Evolutionary conservation across 1,140 invertebrate genomes (phyloP), one percentile per base, ranked within the genome.

Genomic region (Whitmania pigra): DNA sequence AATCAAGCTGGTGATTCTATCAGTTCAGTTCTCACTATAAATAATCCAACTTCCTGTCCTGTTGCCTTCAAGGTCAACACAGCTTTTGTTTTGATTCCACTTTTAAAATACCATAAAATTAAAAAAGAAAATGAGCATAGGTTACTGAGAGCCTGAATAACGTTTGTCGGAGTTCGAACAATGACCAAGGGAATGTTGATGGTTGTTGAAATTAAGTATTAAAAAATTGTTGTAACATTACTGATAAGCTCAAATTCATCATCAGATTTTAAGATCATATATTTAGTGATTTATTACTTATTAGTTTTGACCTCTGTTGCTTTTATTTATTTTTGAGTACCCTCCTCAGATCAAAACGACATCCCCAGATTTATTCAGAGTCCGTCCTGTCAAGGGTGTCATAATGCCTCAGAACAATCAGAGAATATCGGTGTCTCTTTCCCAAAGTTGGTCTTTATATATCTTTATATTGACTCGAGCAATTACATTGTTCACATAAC

Each of bases 291-390:
- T 17, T 4, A 27, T 36, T 15, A 43, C 9, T 49, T 49, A 49
- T 7, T 49, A 67, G 6, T 25, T 71, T 40, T 36, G 31, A 3
- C 31, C 31, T 36, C 31, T 36, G 31, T 36, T n/a, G n/a, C n/a
- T n/a, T n/a, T n/a, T n/a, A n/a, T n/a, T 36, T 36, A 36, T 36
- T 36, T 36, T 36, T 2, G 31, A 36, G 75, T 81, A 49, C 43
- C 67, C 73, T 82, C 60, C 75, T 17, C 74, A 90, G 88, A 85
- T 91, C 73, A 91, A 91, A 83, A 89, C 87, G 55, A 89, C 87
- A 20, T 86, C 87, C 1, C 93, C 92, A 0, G 91, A 94, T 57
- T 94, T 94, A 80, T 95, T 93, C 80, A 84, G 90, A 60, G 93
- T 95, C 0, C 85, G 90, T 71, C 92, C 92, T 17, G 92, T 89